phyloP scores from a whole-genome alignment of 2,113 vertebrate genomes.

The Bubo blakistoni region DNA sequence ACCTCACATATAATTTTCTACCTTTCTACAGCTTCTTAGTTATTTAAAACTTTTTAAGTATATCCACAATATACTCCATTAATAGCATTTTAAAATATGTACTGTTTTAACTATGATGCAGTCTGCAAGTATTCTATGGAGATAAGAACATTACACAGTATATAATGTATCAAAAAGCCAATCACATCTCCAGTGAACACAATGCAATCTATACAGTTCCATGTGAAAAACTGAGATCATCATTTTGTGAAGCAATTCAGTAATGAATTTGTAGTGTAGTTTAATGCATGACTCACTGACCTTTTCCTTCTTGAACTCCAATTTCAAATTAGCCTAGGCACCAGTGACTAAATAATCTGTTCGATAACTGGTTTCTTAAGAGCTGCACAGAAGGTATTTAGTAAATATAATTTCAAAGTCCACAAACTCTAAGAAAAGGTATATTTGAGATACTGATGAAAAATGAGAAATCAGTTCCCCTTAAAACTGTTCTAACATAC shows the following conservation, averaged over 20 bases:
- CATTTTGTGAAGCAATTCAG: neutral
- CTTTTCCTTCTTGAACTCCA: slow-evolving; percentile 31
- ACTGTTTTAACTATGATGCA: neutral
- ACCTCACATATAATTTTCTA: neutral
- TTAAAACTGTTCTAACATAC: neutral
- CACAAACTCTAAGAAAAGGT: neutral
- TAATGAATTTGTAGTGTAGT: neutral
- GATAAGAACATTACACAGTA: neutral
- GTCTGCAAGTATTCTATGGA: neutral
- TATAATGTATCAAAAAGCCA: neutral
- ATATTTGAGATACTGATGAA: neutral
- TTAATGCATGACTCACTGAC: neutral
- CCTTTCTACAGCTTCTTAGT: neutral
- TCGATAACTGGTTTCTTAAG: neutral
- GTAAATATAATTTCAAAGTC: neutral
- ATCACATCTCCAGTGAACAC: neutral
- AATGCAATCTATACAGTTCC: neutral
- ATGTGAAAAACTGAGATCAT: neutral
- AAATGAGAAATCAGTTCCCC: neutral
- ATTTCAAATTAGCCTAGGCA: slow-evolving; percentile 21
- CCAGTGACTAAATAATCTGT: neutral
- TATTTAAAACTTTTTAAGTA: neutral
- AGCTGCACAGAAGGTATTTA: neutral
- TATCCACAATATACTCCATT: neutral
- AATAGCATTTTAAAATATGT: neutral